Conservation (phyloP, 2,888 invertebrate species). For the Agrenia bidenticulata region DNA sequence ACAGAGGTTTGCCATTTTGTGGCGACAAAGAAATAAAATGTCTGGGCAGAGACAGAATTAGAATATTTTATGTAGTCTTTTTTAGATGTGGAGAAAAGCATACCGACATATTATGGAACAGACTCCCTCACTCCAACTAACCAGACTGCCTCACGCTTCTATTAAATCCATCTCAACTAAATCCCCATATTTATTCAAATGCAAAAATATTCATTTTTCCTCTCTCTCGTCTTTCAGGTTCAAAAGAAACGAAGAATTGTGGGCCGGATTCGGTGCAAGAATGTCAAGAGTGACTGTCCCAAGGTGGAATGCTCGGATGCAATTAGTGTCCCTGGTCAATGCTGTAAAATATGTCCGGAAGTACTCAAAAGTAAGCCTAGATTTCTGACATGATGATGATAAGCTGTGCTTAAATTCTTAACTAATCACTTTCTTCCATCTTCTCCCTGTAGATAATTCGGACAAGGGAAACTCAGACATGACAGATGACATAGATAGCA, state of each 20-base stretch:
- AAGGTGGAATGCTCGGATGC: conserved; percentile 83
- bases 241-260: conserved; percentile 84
- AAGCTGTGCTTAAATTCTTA: too few species aligned
- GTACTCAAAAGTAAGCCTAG: conserved; percentile 67
- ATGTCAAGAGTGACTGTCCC: conserved; percentile 89
- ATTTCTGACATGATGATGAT: conserved; percentile 4
- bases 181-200: neutral
- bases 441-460: conserved; percentile 36
- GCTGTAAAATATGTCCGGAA: conserved; percentile 89
- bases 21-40: too few species aligned
- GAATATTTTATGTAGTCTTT: too few species aligned
- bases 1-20: too few species aligned
- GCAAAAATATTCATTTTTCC: neutral
- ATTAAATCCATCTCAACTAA: neutral
- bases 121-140: too few species aligned
- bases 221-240: conserved; percentile 69
- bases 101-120: too few species aligned
- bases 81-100: too few species aligned
- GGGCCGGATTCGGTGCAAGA: conserved; percentile 85
- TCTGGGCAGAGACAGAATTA: too few species aligned
- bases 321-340: conserved; percentile 76
- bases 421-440: neutral
- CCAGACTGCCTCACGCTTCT: neutral
- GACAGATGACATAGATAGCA: conserved; percentile 48
- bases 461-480: conserved; percentile 50